phyloP scores from a whole-genome alignment of 2,888 invertebrate species.

The Thymelicus sylvestris region DNA sequence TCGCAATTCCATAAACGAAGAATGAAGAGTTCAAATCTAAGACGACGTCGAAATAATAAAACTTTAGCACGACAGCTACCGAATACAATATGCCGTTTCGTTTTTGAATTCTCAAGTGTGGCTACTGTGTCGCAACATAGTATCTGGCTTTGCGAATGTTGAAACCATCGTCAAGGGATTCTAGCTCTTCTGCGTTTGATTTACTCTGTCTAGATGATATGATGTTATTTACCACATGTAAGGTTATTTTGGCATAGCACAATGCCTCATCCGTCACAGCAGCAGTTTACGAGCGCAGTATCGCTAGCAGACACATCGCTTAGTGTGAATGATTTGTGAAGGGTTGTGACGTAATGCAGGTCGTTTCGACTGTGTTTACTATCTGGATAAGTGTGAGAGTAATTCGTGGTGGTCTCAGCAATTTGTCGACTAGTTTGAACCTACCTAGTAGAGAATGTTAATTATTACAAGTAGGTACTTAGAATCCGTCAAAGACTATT shows the following conservation, averaged over 20 bases:
- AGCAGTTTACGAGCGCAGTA: constrained; percentile 73
- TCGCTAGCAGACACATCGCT: constrained; percentile 77
- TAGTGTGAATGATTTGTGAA: constrained; percentile 73
- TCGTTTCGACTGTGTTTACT: constrained; percentile 20
- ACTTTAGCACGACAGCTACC: constrained; percentile 48
- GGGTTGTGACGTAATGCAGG: constrained; percentile 10
- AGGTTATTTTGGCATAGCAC: constrained; percentile 56
- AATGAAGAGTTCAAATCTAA: constrained; percentile 63
- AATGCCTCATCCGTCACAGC: constrained; percentile 77
- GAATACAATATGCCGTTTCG: constrained; percentile 80
- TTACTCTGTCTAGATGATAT: neutral
- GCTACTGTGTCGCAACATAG: constrained; percentile 80
- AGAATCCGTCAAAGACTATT: too few relatives aligned
- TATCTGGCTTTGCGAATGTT: constrained; percentile 45
- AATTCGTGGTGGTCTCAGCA: neutral
- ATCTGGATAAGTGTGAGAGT: neutral
- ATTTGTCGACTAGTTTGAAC: too few relatives aligned
- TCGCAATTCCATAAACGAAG: constrained; percentile 37
- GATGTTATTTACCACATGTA: constrained; percentile 1
- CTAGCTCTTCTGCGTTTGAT: neutral
- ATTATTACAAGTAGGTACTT: too few relatives aligned
- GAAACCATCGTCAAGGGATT: neutral
- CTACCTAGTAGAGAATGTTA: too few relatives aligned
- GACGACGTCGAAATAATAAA: constrained; percentile 39
- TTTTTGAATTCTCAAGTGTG: constrained; percentile 73